Conservation (phyloP, 2,888 invertebrate species). For the Drosophila lutescens region DNA sequence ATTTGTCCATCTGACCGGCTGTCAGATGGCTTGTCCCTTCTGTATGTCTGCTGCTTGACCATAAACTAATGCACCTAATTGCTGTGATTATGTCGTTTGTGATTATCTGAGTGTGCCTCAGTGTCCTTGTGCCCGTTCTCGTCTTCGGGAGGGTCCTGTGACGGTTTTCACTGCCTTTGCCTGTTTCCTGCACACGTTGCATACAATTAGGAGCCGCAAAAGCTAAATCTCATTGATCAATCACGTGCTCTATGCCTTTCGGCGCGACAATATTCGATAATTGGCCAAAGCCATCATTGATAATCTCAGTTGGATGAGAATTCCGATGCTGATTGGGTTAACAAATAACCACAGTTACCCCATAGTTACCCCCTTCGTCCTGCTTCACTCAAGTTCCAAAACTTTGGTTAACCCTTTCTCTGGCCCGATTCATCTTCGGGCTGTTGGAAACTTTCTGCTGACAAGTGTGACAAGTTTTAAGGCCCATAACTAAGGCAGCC, state of each 20-base stretch:
- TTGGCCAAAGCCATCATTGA: constrained; percentile 35
- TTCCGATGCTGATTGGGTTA: constrained; percentile 30
- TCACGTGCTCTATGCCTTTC: constrained; percentile 36
- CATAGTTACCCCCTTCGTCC: neutral
- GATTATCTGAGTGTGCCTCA: constrained; percentile 49
- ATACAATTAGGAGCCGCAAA: constrained; percentile 63
- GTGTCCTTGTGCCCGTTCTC: constrained; percentile 9
- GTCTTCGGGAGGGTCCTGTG: constrained; percentile 1
- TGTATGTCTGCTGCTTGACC: constrained; percentile 46
- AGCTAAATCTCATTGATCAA: constrained; percentile 72
- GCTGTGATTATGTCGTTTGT: constrained; percentile 70
- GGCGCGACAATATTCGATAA: constrained; percentile 54
- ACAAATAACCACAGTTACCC: constrained; percentile 12
- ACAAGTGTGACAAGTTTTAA: constrained; percentile 74
- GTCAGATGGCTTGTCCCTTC: constrained; percentile 9
- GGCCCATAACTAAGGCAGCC: constrained; percentile 60
- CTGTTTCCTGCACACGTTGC: constrained; percentile 39
- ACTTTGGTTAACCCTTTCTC: constrained; percentile 12
- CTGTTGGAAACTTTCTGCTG: constrained; percentile 39
- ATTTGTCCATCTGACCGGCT: constrained; percentile 3
- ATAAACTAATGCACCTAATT: constrained; percentile 73
- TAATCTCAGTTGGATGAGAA: constrained; percentile 9
- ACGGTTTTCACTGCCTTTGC: neutral
- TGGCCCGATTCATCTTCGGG: constrained; percentile 4
- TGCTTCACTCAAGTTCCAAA: neutral